Percentiles rank a stretch among this genome's conserved stretches.
Conservation (phyloP, 2,113 vertebrate genomes). For the Lathamus discolor region DNA sequence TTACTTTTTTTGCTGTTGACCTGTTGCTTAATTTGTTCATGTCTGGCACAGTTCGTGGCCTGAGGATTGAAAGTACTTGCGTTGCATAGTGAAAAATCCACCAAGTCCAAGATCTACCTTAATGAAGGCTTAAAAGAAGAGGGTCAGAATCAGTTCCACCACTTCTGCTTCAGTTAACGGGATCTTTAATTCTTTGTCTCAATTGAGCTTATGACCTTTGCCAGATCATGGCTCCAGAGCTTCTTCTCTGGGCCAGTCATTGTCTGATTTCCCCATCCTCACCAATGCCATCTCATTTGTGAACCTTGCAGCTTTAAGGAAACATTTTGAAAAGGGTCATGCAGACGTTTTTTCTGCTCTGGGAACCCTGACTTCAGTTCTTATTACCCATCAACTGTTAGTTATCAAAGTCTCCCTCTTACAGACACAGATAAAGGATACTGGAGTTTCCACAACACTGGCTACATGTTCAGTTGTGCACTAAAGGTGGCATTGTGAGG, state of each 20-base stretch:
- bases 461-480: not conserved
- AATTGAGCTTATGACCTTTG: not conserved
- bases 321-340: not conserved
- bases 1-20: not conserved
- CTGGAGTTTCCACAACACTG: not conserved
- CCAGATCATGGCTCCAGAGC: not conserved
- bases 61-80: not conserved
- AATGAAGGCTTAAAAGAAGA: not conserved
- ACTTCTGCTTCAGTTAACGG: not conserved
- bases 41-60: not conserved
- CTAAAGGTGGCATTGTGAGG: not conserved
- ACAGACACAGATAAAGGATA: not conserved
- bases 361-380: not conserved
- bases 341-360: not conserved
- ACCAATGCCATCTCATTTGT: not conserved
- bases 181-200: not conserved
- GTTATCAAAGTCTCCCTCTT: not conserved
- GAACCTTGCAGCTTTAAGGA: not conserved
- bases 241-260: not conserved
- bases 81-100: not conserved
- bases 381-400: not conserved
- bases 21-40: not conserved
- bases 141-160: not conserved
- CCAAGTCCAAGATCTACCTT: not conserved
- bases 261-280: not conserved